A percentile compares a stretch with the other conserved stretches of the same genome.
Conservation (phyloP, 2,113 vertebrate genomes). For the Oxyura jamaicensis region DNA sequence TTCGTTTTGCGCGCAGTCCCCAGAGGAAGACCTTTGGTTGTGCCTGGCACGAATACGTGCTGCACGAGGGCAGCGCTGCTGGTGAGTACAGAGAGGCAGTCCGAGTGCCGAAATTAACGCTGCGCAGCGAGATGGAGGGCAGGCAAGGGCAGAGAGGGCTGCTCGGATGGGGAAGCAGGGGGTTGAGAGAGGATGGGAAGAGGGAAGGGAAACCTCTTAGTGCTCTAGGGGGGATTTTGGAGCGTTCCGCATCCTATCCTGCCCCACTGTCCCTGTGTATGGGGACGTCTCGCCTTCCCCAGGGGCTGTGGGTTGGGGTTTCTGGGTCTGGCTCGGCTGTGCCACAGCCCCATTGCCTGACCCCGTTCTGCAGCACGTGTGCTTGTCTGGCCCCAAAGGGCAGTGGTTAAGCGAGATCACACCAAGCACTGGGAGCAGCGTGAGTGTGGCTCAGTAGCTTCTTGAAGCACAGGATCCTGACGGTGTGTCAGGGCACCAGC, state of each 20-base stretch:
- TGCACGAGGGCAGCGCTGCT: not conserved
- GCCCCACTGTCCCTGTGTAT: not conserved
- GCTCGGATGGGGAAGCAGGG: not conserved
- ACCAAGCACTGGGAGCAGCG: too few relatives aligned
- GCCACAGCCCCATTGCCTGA: too few relatives aligned
- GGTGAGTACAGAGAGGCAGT: not conserved
- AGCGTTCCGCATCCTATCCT: accelerated
- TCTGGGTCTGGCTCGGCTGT: too few relatives aligned
- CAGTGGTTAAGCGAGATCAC: too few relatives aligned
- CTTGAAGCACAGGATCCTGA: not conserved
- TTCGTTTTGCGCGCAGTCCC: accelerated
- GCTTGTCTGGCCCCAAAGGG: too few relatives aligned
- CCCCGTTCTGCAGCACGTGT: not conserved
- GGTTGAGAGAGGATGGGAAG: not conserved
- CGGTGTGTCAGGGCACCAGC: accelerated
- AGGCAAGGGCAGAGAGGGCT: not conserved
- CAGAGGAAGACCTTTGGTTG: not conserved
- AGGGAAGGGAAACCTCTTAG: not conserved
- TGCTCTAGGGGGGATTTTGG: not conserved
- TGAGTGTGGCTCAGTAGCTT: not conserved
- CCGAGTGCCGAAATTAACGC: not conserved
- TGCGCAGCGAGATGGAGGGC: accelerated
- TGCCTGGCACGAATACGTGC: not conserved
- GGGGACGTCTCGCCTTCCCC: not conserved
- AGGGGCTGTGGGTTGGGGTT: not conserved